Conservation (phyloP, 2,797 vertebrate species). For the Dendrocincla fuliginosa region DNA sequence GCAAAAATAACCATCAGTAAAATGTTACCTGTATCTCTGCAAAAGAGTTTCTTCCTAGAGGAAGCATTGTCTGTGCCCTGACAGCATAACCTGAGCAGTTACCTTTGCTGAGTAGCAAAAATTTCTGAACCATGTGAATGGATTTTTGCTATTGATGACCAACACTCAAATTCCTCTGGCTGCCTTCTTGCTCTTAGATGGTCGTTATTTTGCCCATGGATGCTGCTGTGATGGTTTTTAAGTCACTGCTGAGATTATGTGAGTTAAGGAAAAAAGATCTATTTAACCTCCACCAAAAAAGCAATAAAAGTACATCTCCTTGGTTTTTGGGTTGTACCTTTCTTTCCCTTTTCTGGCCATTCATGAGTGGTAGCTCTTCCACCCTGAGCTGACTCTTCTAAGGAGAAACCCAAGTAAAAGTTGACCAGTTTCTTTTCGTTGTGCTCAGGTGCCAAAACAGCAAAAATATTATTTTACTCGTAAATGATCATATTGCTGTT, state of each 20-base stretch:
- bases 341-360: not conserved
- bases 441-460: not conserved
- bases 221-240: not conserved
- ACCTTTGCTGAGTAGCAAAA: not conserved
- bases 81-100: not conserved
- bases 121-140: not conserved
- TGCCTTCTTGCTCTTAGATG: not conserved
- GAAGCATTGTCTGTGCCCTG: not conserved
- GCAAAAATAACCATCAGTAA: not conserved
- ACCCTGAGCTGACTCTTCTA: not conserved
- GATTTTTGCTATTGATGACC: not conserved
- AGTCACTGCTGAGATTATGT: not conserved
- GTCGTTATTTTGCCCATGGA: not conserved
- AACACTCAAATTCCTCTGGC: not conserved
- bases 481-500: not conserved
- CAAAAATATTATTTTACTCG: not conserved
- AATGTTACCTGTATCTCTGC: not conserved
- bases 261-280: not conserved
- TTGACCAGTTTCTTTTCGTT: not conserved
- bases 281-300: not conserved
- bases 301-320: not conserved
- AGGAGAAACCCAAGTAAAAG: not conserved
- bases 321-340: not conserved
- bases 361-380: not conserved
- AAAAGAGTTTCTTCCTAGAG: not conserved